phyloP scores from a whole-genome alignment of 1,140 invertebrate genomes.

The Trichoplusia ni region DNA sequence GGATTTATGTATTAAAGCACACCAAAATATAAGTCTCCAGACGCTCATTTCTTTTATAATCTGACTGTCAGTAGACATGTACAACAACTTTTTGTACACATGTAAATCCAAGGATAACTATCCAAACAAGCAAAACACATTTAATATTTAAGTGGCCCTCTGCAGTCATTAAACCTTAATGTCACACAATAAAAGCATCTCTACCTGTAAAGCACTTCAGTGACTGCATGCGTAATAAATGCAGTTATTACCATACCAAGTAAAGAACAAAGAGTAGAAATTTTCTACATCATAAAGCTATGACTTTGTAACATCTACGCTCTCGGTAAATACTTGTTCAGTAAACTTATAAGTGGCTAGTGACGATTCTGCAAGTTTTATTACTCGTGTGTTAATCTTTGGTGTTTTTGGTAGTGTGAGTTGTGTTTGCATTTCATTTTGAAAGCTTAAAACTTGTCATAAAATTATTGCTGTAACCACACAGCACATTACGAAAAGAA shows the following conservation, averaged over 20 bases:
- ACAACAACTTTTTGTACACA: too few relatives aligned
- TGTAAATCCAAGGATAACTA: too few relatives aligned
- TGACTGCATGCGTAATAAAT: constrained; percentile 65
- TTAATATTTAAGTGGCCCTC: background rate
- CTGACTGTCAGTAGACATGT: too few relatives aligned
- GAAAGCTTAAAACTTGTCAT: background rate
- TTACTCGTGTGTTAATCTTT: background rate
- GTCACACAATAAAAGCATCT: constrained; percentile 7
- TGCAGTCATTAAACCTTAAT: constrained; percentile 13
- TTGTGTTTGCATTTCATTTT: background rate
- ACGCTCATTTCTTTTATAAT: too few relatives aligned
- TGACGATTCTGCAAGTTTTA: constrained; percentile 10
- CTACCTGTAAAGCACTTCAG: constrained; percentile 25
- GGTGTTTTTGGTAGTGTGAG: background rate
- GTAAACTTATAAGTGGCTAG: constrained; percentile 9
- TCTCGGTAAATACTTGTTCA: constrained; percentile 52
- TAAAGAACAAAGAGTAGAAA: constrained; percentile 58
- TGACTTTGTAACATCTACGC: constrained; percentile 58
- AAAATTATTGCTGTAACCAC: background rate
- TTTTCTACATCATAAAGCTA: constrained; percentile 66
- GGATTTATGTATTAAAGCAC: too few relatives aligned
- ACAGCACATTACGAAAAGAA: too few relatives aligned
- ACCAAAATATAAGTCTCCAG: too few relatives aligned
- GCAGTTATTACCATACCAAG: constrained; percentile 64
- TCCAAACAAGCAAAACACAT: constrained; percentile 3